Conservation (phyloP, 2,113 vertebrate genomes). For the Dolichotis patagonum region DNA sequence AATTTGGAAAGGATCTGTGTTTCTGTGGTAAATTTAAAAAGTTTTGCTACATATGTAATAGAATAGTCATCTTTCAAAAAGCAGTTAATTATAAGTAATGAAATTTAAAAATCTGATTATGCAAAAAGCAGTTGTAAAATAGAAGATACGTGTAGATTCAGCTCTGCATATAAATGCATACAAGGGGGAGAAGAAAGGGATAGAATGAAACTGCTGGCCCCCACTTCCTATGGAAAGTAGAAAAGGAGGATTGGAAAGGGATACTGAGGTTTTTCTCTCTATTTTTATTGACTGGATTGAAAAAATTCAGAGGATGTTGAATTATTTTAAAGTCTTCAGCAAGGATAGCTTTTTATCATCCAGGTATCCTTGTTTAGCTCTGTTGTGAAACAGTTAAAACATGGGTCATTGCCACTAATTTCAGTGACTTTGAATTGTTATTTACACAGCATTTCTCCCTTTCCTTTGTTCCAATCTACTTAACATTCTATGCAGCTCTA, state of each 20-base stretch:
- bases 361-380: neutral
- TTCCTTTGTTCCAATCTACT: neutral
- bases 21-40: neutral
- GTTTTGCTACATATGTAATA: neutral
- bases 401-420: neutral
- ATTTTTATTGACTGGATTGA: neutral
- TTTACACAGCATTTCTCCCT: neutral
- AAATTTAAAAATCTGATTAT: neutral
- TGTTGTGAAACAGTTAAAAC: neutral
- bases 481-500: neutral
- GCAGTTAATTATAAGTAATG: neutral
- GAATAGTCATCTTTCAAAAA: neutral
- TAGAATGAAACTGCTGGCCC: neutral
- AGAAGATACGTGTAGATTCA: neutral
- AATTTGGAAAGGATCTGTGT: neutral
- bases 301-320: neutral
- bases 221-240: neutral
- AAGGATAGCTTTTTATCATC: neutral
- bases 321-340: neutral
- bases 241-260: neutral
- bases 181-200: neutral
- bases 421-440: neutral
- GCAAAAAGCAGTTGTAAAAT: neutral
- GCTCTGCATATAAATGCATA: neutral
- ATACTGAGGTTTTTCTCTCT: neutral